Evolutionary conservation across 2,113 vertebrate genomes (phyloP).

Genomic region (Neolamprologus tretocephalus): DNA sequence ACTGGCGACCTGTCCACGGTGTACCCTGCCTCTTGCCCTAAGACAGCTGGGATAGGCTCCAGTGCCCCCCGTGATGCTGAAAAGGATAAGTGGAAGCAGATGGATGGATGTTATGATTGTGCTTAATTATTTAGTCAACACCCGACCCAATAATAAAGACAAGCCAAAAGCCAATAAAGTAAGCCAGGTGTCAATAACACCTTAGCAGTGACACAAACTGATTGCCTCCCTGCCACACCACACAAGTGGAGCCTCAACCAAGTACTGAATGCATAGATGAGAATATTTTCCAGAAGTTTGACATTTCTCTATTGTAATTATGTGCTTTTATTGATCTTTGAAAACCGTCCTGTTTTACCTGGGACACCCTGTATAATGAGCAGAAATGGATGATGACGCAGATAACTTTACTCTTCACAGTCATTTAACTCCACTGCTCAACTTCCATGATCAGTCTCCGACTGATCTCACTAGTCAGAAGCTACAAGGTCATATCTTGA

Average conservation of each 20-base stretch:
- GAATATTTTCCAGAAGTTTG: neutral
- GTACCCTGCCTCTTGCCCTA: neutral
- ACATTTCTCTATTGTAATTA: neutral
- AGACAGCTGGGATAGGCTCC: neutral
- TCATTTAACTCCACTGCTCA: neutral
- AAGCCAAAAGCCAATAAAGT: neutral
- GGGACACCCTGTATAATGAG: neutral
- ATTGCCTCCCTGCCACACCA: neutral
- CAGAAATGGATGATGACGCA: neutral
- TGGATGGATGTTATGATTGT: neutral
- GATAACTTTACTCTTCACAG: neutral
- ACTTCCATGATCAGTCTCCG: accelerated
- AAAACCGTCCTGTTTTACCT: neutral
- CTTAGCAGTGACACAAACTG: neutral
- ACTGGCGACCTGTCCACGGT: neutral
- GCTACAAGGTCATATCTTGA: neutral
- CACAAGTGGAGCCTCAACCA: neutral
- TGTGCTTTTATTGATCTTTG: neutral
- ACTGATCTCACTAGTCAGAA: neutral
- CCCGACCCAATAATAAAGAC: neutral
- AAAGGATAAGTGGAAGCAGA: neutral
- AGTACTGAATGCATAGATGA: neutral
- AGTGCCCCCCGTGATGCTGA: neutral
- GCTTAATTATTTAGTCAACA: neutral
- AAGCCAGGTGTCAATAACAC: neutral